Evolutionary conservation across 2,113 vertebrate genomes (phyloP).

Genomic region (Semicossyphus pulcher): DNA sequence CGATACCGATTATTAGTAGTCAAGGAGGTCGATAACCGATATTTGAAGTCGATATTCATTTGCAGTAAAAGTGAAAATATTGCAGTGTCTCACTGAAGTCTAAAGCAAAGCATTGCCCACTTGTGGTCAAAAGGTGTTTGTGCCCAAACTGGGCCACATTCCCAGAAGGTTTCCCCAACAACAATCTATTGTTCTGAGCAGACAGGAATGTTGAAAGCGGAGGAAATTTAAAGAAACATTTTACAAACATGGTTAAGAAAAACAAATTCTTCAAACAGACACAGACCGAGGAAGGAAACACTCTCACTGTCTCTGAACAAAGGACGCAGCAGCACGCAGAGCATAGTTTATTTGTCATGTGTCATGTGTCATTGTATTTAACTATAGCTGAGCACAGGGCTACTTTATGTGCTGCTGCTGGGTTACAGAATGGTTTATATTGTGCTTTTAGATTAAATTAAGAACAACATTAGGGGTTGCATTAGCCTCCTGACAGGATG

Average conservation of each 20-base stretch:
- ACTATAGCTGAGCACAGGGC: not conserved
- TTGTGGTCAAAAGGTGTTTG: conserved; percentile 31
- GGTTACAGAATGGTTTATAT: not conserved
- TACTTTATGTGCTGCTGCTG: not conserved
- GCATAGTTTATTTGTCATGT: not conserved
- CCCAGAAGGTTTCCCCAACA: conserved; percentile 1
- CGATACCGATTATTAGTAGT: no score
- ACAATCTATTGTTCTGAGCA: conserved; percentile 30
- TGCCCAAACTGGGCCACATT: conserved; percentile 13
- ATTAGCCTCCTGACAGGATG: not conserved
- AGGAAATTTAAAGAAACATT: conserved; percentile 5
- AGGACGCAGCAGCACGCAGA: not conserved
- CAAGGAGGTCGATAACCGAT: no score
- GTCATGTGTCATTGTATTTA: not conserved
- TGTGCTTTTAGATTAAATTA: not conserved
- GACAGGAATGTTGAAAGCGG: conserved; percentile 9
- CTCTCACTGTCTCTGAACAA: conserved; percentile 4
- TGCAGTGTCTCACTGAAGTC: not conserved
- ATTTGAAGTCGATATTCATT: no score
- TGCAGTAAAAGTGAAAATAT: no score
- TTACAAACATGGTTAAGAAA: conserved; percentile 2
- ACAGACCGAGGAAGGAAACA: not conserved
- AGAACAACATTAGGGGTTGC: not conserved
- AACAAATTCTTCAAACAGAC: conserved; percentile 16
- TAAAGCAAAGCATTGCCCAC: conserved; percentile 17